Conservation (phyloP, 2,888 invertebrate genomes). For the Junonia oenone region DNA sequence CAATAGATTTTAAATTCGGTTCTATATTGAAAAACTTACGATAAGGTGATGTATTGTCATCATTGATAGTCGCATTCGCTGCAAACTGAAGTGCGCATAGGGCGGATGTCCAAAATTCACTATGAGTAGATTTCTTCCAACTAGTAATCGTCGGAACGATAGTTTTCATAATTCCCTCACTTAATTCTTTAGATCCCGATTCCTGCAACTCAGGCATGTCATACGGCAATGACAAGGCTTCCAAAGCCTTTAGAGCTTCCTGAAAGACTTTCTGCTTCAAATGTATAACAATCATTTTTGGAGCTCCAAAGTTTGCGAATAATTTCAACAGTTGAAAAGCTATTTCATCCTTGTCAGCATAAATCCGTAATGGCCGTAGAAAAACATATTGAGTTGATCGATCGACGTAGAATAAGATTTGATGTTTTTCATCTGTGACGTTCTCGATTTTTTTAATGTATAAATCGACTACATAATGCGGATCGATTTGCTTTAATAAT, state of each 20-base stretch:
- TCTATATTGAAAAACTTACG: not conserved
- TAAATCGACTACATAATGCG: not conserved
- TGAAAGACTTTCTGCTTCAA: not conserved
- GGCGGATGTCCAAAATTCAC: not conserved
- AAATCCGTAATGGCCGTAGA: not conserved
- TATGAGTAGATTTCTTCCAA: not conserved
- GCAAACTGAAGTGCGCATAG: not conserved
- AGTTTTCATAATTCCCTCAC: not conserved
- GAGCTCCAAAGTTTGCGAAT: constrained; percentile 6
- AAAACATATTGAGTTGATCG: not conserved
- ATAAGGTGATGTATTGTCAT: not conserved
- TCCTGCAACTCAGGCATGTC: not conserved
- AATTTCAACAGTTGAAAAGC: constrained; percentile 9
- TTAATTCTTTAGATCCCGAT: not conserved
- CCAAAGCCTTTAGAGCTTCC: not conserved
- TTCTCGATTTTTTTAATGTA: not conserved
- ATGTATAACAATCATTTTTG: not conserved
- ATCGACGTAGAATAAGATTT: not conserved
- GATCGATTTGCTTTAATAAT: not conserved
- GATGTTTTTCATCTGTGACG: not conserved
- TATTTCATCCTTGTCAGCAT: not conserved
- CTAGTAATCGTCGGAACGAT: not conserved
- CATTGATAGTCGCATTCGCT: no score
- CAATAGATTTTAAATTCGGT: not conserved
- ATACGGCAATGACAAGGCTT: not conserved